Evolutionary conservation across 2,888 invertebrate genomes (phyloP).

Genomic region (Nudaria mundana): DNA sequence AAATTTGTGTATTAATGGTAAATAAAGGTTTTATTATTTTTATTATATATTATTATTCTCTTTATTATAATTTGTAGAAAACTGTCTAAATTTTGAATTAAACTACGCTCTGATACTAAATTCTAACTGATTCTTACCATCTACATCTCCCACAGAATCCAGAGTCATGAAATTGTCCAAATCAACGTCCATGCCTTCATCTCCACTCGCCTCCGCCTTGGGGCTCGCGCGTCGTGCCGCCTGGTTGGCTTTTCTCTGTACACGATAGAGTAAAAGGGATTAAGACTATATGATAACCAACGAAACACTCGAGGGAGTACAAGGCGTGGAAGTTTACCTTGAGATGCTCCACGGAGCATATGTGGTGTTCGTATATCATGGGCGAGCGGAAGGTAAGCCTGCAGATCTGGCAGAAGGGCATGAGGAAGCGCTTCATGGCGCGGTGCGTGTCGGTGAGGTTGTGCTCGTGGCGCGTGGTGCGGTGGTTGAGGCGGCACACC

Average conservation of each 20-base stretch:
- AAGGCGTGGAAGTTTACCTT: conserved; percentile 82
- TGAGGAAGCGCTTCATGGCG: conserved; percentile 91
- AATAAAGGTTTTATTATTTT: too few relatives aligned
- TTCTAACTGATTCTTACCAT: conserved; percentile 83
- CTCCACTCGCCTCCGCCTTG: conserved; percentile 84
- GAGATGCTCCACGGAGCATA: conserved; percentile 90
- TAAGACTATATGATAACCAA: too few relatives aligned
- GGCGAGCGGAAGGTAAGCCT: conserved; percentile 90
- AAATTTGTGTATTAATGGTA: too few relatives aligned
- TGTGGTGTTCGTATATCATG: conserved; percentile 92
- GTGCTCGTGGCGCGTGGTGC: conserved; percentile 88
- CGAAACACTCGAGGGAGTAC: too few relatives aligned
- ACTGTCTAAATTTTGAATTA: too few relatives aligned
- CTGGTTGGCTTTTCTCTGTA: conserved; percentile 63
- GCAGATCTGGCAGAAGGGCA: conserved; percentile 91
- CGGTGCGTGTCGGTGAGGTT: conserved; percentile 90
- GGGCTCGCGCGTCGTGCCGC: conserved; percentile 64
- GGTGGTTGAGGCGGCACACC: conserved; percentile 88
- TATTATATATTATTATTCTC: too few relatives aligned
- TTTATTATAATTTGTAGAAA: too few relatives aligned
- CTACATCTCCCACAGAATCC: conserved; percentile 93
- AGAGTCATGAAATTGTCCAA: conserved; percentile 93
- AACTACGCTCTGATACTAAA: too few relatives aligned
- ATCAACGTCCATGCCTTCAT: conserved; percentile 87
- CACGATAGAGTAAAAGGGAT: too few relatives aligned